Conservation (phyloP, 1,140 invertebrate species). For the Neuroterus valhalla region DNA sequence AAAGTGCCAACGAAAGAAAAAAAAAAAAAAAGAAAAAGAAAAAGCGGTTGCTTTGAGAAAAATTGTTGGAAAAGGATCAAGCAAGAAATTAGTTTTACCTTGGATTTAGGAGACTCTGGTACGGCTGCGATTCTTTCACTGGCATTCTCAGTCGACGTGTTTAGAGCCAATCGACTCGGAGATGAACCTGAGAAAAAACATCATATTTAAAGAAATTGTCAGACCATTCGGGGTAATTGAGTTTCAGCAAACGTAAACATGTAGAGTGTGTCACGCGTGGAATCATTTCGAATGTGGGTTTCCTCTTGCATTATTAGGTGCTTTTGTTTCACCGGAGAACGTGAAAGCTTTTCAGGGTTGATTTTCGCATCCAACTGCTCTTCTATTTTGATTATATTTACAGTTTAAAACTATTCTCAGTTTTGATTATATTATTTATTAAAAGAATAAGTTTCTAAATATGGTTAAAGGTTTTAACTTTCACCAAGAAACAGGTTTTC, state of each 20-base stretch:
- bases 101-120: conserved; percentile 75
- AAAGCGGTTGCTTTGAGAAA: conserved; percentile 40
- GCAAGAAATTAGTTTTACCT: conserved; percentile 71
- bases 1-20: conserved; percentile 41
- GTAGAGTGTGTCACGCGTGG: background rate
- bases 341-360: too few species aligned
- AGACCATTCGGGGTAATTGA: background rate
- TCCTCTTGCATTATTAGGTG: background rate
- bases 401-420: too few species aligned
- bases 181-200: conserved; percentile 75
- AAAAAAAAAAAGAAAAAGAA: conserved; percentile 3
- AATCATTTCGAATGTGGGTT: conserved; percentile 1
- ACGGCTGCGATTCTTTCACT: conserved; percentile 72
- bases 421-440: too few species aligned
- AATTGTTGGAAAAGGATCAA: conserved; percentile 49
- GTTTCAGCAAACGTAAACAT: background rate
- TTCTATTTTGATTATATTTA: too few species aligned
- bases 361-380: too few species aligned
- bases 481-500: conserved; percentile 1
- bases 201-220: conserved; percentile 31
- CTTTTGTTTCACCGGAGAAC: too few species aligned
- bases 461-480: background rate
- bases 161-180: conserved; percentile 72
- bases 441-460: too few species aligned
- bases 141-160: conserved; percentile 73